Evolutionary conservation across 2,888 invertebrate genomes (phyloP), one percentile per base, ranked within the genome.

Genomic region (Drosophila crucigera): DNA sequence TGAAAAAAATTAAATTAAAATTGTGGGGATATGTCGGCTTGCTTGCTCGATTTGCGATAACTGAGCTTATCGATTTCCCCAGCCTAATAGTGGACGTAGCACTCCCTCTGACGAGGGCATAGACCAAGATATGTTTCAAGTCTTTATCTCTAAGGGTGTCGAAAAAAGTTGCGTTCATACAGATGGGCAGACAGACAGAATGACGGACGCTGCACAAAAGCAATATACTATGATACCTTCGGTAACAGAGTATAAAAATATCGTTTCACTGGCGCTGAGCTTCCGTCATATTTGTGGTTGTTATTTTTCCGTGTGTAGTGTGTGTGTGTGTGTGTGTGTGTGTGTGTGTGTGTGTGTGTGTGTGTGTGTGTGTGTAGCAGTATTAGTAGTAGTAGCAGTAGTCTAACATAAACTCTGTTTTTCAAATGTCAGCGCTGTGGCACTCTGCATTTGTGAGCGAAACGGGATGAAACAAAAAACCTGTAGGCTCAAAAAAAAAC

Each of bases 401-500:
- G 10, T 41, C 9, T 41, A 10, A 19, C 7, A 37, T 37, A 7
- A 19, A 37, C 37, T 37, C 37, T 37, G 19, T 7, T 37, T 37
- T 58, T 59, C 4, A 65, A 78, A 73, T 66, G 73, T 52, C 79
- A 78, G 61, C 41, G 47, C 31, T 41, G 28, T 30, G 30, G 55
- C 50, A 25, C 37, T 39, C 59, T 65, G 63, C n/a, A 28, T 56
- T 25, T 37, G 19, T 19, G 3, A 37, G 19, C 37, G 37, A 37
- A 19, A 37, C 19, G 19, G 16, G 16, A 16, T 16, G 19, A 7
- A 7, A 19, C 37, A 16, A 37, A 37, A 37, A 37, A 7, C 19
- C 37, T 25, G 10, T 11, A 35, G 16, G 25, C 25, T 7, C 0
- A 25, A 25, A 16, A 3, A 49, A 28, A 28, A 25, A 7, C 25